These are phyloP conservation scores for Elaeidobius kamerunicus DNA, from an alignment of 2,888 invertebrate species.

Conservation along the genomic window DNA sequence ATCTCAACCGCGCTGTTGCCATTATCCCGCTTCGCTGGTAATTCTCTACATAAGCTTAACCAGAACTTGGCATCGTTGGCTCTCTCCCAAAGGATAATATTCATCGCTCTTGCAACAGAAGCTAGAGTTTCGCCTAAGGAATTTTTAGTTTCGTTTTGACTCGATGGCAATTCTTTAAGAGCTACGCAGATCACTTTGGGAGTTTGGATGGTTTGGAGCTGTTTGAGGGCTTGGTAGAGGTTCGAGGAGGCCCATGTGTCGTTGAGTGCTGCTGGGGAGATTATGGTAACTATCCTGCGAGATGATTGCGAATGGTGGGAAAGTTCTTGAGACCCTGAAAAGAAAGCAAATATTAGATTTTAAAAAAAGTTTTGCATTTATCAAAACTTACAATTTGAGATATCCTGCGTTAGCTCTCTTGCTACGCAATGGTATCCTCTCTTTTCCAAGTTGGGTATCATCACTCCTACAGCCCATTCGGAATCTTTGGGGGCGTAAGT, in stretches of 20 bases:
- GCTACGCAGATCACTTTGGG: constrained; percentile 47
- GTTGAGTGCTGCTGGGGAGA: constrained; percentile 51
- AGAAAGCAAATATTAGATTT: not conserved
- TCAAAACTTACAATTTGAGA: constrained; percentile 39
- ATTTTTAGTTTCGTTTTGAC: constrained; percentile 45
- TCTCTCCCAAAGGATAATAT: constrained; percentile 53
- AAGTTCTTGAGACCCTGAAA: constrained; percentile 59
- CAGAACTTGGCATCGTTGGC: constrained; percentile 55
- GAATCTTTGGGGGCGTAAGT: constrained; percentile 63
- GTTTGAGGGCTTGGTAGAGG: constrained; percentile 50
- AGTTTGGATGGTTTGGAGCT: constrained; percentile 46
- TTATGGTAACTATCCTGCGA: constrained; percentile 51
- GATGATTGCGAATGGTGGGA: constrained; percentile 54
- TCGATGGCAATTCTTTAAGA: constrained; percentile 49
- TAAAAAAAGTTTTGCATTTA: not conserved
- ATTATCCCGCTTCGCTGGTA: constrained; percentile 53
- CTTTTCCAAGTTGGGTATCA: constrained; percentile 60
- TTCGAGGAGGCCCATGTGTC: constrained; percentile 51
- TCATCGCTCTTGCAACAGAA: constrained; percentile 50
- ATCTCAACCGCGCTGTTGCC: constrained; percentile 7
- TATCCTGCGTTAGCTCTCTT: constrained; percentile 44
- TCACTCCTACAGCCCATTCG: constrained; percentile 59
- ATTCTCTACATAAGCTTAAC: constrained; percentile 60
- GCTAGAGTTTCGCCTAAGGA: constrained; percentile 53
- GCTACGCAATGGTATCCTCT: constrained; percentile 62